Base-by-base conservation (phyloP, 2,113 vertebrate genomes). In the Illadopsis cleaveri region DNA sequence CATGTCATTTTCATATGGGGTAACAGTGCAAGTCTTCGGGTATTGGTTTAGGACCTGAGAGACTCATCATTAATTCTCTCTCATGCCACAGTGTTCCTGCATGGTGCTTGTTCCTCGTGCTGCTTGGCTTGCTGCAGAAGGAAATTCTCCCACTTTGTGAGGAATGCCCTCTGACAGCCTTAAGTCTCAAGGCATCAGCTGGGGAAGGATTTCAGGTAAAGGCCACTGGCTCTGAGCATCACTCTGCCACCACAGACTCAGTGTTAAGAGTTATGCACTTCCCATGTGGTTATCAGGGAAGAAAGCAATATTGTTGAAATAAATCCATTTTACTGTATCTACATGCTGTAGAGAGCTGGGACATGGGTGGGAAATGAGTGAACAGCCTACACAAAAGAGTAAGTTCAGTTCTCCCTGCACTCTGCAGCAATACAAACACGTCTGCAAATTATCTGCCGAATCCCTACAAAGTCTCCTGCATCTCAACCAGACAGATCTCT, bases 1-100 rank as follows among this genome's bases (percentile, higher is more conserved):
- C 4, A 0, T 5, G 11, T 15, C 11, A 8, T 64, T 92, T 62
- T 10, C 51, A 73, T 0, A 0, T 4, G 25, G 44, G 22, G 5
- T 30, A 51, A 70, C 3, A 37, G 0, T 27, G 33, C 47, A 71
- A 60, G 38, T 22, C 51, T 75, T 47, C 40, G 23, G n/a, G 25
- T 57, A 28, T 44, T 31, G 71, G 65, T 30, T 71, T 60, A 48
- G 50, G 56, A 58, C 18, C 78, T 18, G 8, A 37, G 50, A 86
- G 37, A 54, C 24, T 69, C n/a, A 5, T 15, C 53, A 22, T 22
- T 48, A 60, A 10, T 48, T 48, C 15, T 51, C 25, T 30, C 38
- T 72, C 2, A 0, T 25, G 28, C 19, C 77, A 51, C 47, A 30
- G 20, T 1, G 3, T 12, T 92, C 54, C 64, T 81, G 33, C 16